A percentile compares a stretch with the other conserved stretches of the same genome.
These are phyloP conservation scores for Phymanthus crucifer DNA, from an alignment of 92 coral and sea anemone genomes.

Conservation along the genomic window DNA sequence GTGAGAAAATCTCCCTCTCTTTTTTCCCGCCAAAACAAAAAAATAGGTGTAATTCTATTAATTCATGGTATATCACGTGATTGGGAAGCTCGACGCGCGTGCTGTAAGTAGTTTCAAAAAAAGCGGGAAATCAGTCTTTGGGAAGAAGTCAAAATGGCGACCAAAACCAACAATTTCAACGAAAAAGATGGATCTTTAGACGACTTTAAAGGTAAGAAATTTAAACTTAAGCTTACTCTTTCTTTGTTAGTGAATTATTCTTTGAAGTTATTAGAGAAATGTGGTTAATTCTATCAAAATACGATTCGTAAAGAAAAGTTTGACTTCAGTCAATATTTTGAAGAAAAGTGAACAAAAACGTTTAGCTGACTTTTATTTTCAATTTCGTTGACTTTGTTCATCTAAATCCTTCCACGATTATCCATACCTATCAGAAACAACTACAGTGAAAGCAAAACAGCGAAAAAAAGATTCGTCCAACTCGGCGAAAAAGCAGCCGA, in stretches of 20 bases:
- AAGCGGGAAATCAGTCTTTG: slow-evolving; percentile 16
- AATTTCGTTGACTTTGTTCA: too few species aligned
- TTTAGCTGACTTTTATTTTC: neutral
- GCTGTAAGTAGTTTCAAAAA: neutral
- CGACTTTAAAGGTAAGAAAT: neutral
- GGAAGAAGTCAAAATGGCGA: slow-evolving; percentile 16
- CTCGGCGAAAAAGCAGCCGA: too few species aligned
- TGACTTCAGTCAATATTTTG: neutral
- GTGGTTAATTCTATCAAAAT: neutral
- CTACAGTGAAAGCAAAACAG: too few species aligned
- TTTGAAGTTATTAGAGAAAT: neutral
- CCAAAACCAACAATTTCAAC: neutral
- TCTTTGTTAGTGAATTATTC: neutral
- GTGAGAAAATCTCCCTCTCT: too few species aligned
- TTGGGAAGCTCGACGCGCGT: neutral
- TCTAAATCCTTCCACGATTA: too few species aligned
- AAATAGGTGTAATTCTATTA: neutral
- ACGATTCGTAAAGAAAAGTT: neutral
- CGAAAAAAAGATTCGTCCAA: too few species aligned
- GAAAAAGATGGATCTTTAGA: neutral
- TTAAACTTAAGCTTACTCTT: neutral
- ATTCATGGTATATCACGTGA: slow-evolving; percentile 12
- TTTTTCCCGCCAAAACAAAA: neutral
- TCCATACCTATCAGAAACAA: too few species aligned
- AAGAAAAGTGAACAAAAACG: neutral